Base-by-base conservation (phyloP, 1,140 invertebrate genomes). In the Pachypsylla venusta region DNA sequence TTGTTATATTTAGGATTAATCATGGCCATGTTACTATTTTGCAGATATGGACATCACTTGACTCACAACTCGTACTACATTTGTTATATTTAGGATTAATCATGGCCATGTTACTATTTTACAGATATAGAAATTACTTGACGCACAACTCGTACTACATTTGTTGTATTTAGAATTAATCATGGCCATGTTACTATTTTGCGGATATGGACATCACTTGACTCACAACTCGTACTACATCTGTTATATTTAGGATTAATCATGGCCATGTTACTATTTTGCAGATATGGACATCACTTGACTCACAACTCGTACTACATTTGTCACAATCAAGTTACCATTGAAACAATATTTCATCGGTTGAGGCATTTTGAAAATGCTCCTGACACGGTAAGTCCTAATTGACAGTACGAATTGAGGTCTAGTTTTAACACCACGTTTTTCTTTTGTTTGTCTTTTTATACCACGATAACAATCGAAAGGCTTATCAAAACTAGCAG, bases 191-290 rank as follows among this genome's bases (percentile, higher is more conserved):
- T n/a, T n/a, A n/a, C n/a, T n/a, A n/a, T n/a, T 63, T 64, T 60
- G 57, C 54, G 80, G 77, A 60, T 79, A 93, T 75, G 93, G 93
- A 0, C 83, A 83, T 69, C 93, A 97, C 72, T 74, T 90, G 4
- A 84, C 79, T 42, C 75, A 82, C 26, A 92, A 93, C 73, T 91
- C 89, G 0, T 98, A 98, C 71, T 94, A 81, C 70, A 80, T 93
- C 58, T 93, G 91, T 70, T 73, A 89, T 65, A 83, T 95, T 54
- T 77, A 79, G 20, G 66, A 74, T 0, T n/a, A n/a, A n/a, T n/a
- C n/a, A n/a, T n/a, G n/a, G n/a, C n/a, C n/a, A n/a, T n/a, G n/a
- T n/a, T n/a, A n/a, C n/a, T n/a, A n/a, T n/a, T 63, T 64, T 60
- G 57, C 54, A 80, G 77, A 60, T 79, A 93, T 75, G 93, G 93